Conservation (phyloP, 2,797 vertebrate species). For the Xenops minutus region DNA sequence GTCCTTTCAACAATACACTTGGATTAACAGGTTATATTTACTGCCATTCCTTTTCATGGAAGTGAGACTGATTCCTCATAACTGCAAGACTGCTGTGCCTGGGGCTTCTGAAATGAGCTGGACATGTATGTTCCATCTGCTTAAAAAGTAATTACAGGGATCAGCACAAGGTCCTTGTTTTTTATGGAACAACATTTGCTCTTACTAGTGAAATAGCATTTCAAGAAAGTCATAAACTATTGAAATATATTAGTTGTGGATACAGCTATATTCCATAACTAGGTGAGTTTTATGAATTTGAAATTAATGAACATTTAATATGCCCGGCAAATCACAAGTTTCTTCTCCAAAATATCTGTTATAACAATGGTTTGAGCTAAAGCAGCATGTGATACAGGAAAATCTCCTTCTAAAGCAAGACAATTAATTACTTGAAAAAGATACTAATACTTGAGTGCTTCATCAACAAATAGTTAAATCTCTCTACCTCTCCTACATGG, state of each 20-base stretch:
- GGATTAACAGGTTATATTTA: not conserved
- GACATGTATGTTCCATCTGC: slow-evolving; percentile 18
- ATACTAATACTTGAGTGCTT: not conserved
- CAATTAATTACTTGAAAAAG: not conserved
- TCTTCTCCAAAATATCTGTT: not conserved
- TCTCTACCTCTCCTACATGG: not conserved
- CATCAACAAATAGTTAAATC: not conserved
- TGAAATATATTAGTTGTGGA: not conserved
- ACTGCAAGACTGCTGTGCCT: not conserved
- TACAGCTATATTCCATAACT: not conserved
- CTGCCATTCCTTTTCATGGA: not conserved
- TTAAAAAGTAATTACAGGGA: slow-evolving; percentile 24
- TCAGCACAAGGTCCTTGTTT: slow-evolving; percentile 30
- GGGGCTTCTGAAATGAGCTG: not conserved
- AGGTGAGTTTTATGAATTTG: not conserved
- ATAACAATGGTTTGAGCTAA: not conserved
- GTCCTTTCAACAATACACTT: not conserved
- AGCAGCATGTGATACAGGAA: not conserved
- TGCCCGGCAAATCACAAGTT: not conserved
- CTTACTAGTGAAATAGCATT: not conserved
- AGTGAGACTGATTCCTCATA: not conserved
- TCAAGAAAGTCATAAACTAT: not conserved
- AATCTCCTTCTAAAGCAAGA: not conserved
- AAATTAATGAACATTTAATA: not conserved
- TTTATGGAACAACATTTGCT: slow-evolving; percentile 26